These are phyloP conservation scores for Dicyema japonicum DNA, from an alignment of 1,140 invertebrate species.

Conservation along the genomic window DNA sequence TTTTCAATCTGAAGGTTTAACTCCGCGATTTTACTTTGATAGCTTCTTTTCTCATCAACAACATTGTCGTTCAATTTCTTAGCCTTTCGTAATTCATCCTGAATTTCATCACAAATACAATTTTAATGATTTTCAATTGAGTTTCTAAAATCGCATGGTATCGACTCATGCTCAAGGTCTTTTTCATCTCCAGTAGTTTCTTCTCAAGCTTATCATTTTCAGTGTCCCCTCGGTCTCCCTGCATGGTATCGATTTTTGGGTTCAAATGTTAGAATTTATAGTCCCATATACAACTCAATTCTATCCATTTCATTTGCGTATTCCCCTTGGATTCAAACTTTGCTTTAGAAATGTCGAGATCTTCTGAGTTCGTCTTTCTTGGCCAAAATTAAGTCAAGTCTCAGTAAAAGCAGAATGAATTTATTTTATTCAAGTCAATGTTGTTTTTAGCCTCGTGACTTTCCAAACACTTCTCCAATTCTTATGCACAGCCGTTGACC, in stretches of 20 bases:
- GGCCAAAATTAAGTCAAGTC: background rate
- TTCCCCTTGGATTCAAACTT: conserved; percentile 14
- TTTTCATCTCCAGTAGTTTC: conserved; percentile 10
- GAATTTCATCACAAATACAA: conserved; percentile 5
- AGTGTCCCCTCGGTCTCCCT: conserved; percentile 16
- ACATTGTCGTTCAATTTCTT: conserved; percentile 11
- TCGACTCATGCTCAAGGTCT: conserved; percentile 13
- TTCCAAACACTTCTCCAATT: conserved; percentile 13
- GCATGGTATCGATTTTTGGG: conserved; percentile 13
- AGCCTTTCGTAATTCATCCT: conserved; percentile 14
- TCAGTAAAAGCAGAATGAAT: background rate
- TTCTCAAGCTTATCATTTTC: conserved; percentile 12
- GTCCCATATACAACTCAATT: conserved; percentile 10
- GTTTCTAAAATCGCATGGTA: conserved; percentile 10
- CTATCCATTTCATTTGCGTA: conserved; percentile 13
- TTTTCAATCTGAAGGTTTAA: conserved; percentile 16
- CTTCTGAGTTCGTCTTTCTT: conserved; percentile 7
- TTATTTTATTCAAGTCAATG: background rate
- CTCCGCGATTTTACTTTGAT: conserved; percentile 17
- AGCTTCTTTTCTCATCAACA: conserved; percentile 9
- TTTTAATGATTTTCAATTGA: conserved; percentile 15
- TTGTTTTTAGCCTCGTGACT: background rate
- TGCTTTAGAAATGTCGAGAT: conserved; percentile 11
- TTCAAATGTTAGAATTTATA: conserved; percentile 16
- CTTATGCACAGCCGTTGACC: conserved; percentile 15